Percentiles rank a stretch among this genome's conserved stretches.
phyloP scores from a whole-genome alignment of 1,140 invertebrate species.

The Drosophila oshimai region DNA sequence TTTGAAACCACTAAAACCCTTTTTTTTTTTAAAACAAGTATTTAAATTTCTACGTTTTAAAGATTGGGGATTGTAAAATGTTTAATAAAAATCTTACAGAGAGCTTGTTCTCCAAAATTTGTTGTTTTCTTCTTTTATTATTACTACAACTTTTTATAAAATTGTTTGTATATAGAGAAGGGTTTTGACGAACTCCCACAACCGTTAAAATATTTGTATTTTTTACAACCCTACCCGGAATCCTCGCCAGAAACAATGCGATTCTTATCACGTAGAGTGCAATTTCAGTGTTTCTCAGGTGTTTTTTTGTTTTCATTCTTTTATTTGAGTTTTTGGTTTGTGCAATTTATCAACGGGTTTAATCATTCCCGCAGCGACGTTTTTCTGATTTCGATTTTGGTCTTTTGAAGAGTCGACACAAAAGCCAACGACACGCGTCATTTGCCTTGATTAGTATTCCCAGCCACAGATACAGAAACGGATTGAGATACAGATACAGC shows the following conservation, averaged over 20 bases:
- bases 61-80: too few species aligned
- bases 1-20: too few species aligned
- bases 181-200: too few species aligned
- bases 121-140: too few species aligned
- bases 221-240: not conserved
- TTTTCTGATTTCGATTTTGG: constrained; percentile 22
- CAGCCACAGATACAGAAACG: constrained; percentile 13
- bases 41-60: too few species aligned
- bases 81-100: too few species aligned
- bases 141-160: too few species aligned
- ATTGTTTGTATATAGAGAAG: too few species aligned
- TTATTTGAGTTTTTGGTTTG: not conserved
- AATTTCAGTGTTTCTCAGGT: constrained; percentile 10
- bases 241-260: not conserved
- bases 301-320: not conserved
- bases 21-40: too few species aligned
- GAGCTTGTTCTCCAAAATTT: too few species aligned
- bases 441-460: constrained; percentile 62
- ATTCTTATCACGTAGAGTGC: constrained; percentile 48
- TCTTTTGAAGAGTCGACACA: constrained; percentile 31
- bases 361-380: constrained; percentile 12
- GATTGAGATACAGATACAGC: constrained; percentile 4
- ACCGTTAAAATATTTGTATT: not conserved
- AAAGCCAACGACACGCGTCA: constrained; percentile 66
- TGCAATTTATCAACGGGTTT: constrained; percentile 20